phyloP scores from a whole-genome alignment of 2,888 invertebrate species.

The Nysson spinosus region DNA sequence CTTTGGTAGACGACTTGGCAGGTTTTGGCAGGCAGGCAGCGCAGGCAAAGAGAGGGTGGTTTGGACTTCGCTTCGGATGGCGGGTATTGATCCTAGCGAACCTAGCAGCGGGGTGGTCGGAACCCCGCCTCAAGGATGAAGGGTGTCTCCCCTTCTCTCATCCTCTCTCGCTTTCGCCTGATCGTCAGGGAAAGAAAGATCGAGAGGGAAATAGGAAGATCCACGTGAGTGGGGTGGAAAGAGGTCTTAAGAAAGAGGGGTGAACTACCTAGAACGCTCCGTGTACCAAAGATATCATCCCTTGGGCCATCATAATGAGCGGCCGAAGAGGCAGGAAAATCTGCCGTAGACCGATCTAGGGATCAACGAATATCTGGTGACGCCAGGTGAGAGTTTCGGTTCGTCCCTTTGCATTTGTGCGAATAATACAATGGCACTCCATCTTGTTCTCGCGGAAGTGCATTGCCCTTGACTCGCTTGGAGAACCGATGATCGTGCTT shows the following conservation, averaged over 20 bases:
- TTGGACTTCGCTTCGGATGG: slow-evolving; percentile 74
- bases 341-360: slow-evolving; percentile 13
- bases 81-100: slow-evolving; percentile 76
- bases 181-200: slow-evolving; percentile 29
- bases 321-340: slow-evolving; percentile 37
- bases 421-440: slow-evolving; percentile 7
- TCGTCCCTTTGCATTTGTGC: slow-evolving; percentile 4
- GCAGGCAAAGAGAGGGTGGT: slow-evolving; percentile 70
- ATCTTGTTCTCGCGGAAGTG: too few relatives aligned
- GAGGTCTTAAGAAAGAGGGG: slow-evolving; percentile 62
- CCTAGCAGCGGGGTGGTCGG: slow-evolving; percentile 72
- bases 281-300: slow-evolving; percentile 70
- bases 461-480: slow-evolving; percentile 6
- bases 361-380: slow-evolving; percentile 23
- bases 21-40: slow-evolving; percentile 58
- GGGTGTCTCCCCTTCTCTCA: slow-evolving; percentile 60
- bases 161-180: slow-evolving; percentile 44
- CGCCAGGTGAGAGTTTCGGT: slow-evolving; percentile 31
- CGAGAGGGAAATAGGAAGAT: slow-evolving; percentile 48
- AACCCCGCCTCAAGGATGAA: slow-evolving; percentile 63
- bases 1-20: slow-evolving; percentile 47
- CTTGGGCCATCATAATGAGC: slow-evolving; percentile 54
- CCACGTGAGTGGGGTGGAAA: slow-evolving; percentile 64
- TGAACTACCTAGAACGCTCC: slow-evolving; percentile 60
- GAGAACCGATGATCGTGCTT: slow-evolving; percentile 27